A percentile compares a stretch with the other conserved stretches of the same genome.
These are phyloP conservation scores for Lophius americanus DNA, from an alignment of 2,797 vertebrate species.

Conservation along the genomic window DNA sequence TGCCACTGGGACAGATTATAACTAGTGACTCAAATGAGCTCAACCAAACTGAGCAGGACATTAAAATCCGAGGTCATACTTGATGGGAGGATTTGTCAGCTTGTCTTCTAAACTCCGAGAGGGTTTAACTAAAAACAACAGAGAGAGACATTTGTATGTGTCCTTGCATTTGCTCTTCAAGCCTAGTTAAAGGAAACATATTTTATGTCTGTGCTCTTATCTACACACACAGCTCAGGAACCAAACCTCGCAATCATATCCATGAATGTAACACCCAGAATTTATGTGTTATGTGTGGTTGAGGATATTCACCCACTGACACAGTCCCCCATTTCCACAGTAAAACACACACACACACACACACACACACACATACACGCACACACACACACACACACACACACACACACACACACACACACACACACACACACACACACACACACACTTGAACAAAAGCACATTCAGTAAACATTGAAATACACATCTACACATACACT, in stretches of 20 bases:
- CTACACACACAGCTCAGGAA: conserved; percentile 21
- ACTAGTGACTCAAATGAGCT: too few relatives aligned
- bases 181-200: conserved; percentile 7
- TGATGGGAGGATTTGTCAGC: too few relatives aligned
- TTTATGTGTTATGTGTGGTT: not conserved
- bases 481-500: conserved; percentile 26
- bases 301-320: conserved; percentile 49
- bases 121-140: too few relatives aligned
- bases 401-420: conserved; percentile 23
- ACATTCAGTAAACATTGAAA: conserved; percentile 6
- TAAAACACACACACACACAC: conserved; percentile 22
- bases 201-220: conserved; percentile 2
- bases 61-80: too few relatives aligned
- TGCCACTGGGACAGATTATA: too few relatives aligned
- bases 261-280: conserved; percentile 38
- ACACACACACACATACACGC: conserved; percentile 12
- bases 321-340: conserved; percentile 40
- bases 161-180: conserved; percentile 16
- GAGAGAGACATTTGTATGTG: not conserved
- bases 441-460: conserved; percentile 13
- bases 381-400: conserved; percentile 7
- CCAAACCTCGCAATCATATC: conserved; percentile 9
- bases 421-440: conserved; percentile 13
- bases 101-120: too few relatives aligned
- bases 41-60: too few relatives aligned